These are phyloP conservation scores for Myripristis jacobus DNA, from an alignment of 2,797 vertebrate species.

Conservation along the genomic window DNA sequence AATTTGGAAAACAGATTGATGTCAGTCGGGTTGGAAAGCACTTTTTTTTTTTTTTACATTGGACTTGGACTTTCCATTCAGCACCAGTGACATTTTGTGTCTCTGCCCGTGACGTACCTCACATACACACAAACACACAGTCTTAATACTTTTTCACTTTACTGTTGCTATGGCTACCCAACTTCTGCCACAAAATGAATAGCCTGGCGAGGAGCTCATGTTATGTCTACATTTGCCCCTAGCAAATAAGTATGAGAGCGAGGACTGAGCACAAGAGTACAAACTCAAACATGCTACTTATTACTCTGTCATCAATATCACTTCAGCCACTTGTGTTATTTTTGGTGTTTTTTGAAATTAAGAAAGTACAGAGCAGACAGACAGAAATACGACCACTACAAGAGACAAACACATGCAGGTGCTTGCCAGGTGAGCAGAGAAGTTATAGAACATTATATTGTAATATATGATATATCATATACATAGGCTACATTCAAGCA, in stretches of 20 bases:
- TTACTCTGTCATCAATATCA: neutral
- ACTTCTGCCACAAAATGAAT: slow-evolving; percentile 12
- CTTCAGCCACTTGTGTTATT: neutral
- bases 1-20: no score
- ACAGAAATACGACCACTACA: neutral
- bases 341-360: no score
- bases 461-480: no score
- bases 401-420: neutral
- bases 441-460: no score
- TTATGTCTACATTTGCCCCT: neutral
- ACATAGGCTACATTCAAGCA: neutral
- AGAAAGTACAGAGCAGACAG: no score
- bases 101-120: neutral
- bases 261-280: neutral
- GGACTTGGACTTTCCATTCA: no score
- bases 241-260: neutral
- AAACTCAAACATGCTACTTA: neutral
- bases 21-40: no score
- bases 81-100: no score
- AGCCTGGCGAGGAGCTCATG: neutral
- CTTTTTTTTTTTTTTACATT: no score
- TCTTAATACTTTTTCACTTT: neutral
- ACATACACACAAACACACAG: slow-evolving; percentile 12
- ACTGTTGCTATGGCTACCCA: slow-evolving; percentile 20
- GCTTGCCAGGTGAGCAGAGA: neutral